Percentiles rank a stretch among this genome's conserved stretches.
These are phyloP conservation scores for Prorops nasuta DNA, from an alignment of 1,140 invertebrate species.

Conservation along the genomic window DNA sequence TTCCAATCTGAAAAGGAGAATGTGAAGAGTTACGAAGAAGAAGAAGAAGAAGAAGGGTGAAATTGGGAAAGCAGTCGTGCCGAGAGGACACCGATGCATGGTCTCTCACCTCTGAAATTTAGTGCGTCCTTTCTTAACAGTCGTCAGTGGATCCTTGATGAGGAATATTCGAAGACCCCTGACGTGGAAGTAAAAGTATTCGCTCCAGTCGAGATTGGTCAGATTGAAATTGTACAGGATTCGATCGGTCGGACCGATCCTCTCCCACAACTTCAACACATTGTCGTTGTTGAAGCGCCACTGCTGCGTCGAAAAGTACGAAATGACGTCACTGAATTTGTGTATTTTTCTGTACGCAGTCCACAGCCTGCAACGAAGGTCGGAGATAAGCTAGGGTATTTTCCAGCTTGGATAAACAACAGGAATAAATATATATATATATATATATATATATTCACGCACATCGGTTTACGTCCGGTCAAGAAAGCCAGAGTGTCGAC, in stretches of 20 bases:
- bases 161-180: slow-evolving; percentile 53
- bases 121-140: slow-evolving; percentile 26
- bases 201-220: slow-evolving; percentile 47
- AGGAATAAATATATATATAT: background rate
- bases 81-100: too few relatives aligned
- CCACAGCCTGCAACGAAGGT: slow-evolving; percentile 50
- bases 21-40: too few relatives aligned
- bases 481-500: slow-evolving; percentile 37
- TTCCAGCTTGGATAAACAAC: background rate
- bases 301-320: slow-evolving; percentile 61
- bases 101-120: slow-evolving; percentile 31
- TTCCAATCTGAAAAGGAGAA: slow-evolving; percentile 23
- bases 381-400: too few relatives aligned
- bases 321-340: slow-evolving; percentile 58
- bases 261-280: slow-evolving; percentile 53
- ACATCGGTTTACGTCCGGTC: slow-evolving; percentile 50
- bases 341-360: slow-evolving; percentile 60
- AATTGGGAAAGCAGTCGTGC: background rate
- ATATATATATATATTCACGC: slow-evolving; percentile 7
- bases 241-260: slow-evolving; percentile 53
- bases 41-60: background rate
- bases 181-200: slow-evolving; percentile 49
- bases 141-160: slow-evolving; percentile 51
- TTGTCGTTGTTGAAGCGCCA: slow-evolving; percentile 63
- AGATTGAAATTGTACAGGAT: slow-evolving; percentile 53